Percentiles rank a stretch among this genome's conserved stretches.
phyloP scores from a whole-genome alignment of 1,140 invertebrate species.

The Anastatus disparis region DNA sequence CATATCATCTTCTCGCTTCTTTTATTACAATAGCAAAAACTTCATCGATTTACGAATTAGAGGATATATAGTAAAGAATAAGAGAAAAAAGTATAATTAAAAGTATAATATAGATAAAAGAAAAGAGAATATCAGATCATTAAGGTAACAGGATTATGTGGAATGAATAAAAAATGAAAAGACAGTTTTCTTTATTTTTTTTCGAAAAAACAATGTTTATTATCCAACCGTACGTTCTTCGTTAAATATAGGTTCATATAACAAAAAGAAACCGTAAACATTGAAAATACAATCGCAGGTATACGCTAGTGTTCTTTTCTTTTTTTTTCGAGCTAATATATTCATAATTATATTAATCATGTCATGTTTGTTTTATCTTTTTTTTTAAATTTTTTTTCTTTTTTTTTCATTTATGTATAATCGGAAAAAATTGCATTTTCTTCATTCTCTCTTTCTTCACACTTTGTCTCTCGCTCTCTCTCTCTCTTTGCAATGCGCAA shows the following conservation, averaged over 20 bases:
- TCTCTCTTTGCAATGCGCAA: background rate
- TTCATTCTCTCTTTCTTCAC: background rate
- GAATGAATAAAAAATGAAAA: too few species aligned
- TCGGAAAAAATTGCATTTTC: conserved; percentile 16
- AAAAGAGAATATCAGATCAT: too few species aligned
- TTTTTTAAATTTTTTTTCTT: background rate
- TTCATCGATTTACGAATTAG: too few species aligned
- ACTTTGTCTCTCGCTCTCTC: background rate
- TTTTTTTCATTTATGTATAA: background rate
- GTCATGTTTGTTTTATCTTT: conserved; percentile 1
- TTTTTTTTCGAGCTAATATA: conserved; percentile 44
- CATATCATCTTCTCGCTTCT: too few species aligned
- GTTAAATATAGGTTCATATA: conserved; percentile 46
- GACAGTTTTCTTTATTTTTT: too few species aligned
- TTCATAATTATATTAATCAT: conserved; percentile 28
- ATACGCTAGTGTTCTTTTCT: conserved; percentile 46
- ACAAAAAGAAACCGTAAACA: conserved; percentile 50
- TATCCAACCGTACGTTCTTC: conserved; percentile 42
- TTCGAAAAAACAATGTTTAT: conserved; percentile 50
- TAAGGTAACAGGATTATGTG: too few species aligned
- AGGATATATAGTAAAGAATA: too few species aligned
- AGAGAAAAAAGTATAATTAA: too few species aligned
- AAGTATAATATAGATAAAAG: too few species aligned
- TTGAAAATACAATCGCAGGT: conserved; percentile 50
- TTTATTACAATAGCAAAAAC: too few species aligned